Evolutionary conservation across 1,140 invertebrate species (phyloP).

Genomic region (Drosophila insularis): DNA sequence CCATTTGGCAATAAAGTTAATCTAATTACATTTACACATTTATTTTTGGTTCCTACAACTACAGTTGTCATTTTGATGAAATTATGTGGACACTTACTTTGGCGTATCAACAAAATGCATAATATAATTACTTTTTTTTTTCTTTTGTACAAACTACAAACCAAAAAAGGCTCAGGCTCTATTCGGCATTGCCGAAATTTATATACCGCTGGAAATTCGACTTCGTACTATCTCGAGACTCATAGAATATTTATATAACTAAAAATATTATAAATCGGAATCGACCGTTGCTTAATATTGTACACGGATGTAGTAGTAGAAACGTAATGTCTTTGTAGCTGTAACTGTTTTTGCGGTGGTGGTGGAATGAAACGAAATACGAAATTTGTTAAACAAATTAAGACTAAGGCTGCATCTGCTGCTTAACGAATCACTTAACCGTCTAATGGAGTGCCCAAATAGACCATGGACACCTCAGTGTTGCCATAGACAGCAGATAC

Average conservation of each 20-base stretch:
- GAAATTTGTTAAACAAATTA: constrained; percentile 60
- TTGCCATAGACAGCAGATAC: constrained; percentile 99
- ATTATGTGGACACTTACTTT: constrained; percentile 55
- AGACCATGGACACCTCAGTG: constrained; percentile 99
- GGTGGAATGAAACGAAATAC: constrained; percentile 21
- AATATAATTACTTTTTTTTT: constrained; percentile 13
- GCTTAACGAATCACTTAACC: constrained; percentile 85
- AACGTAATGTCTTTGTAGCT: constrained; percentile 13
- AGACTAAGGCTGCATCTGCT: constrained; percentile 60
- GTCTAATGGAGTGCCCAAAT: constrained; percentile 96
- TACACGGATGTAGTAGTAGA: neutral
- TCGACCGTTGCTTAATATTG: no score
- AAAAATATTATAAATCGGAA: no score
- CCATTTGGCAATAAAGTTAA: constrained; percentile 5
- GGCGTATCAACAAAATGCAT: constrained; percentile 64
- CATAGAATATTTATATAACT: neutral
- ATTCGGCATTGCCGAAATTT: neutral
- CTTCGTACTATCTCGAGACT: neutral
- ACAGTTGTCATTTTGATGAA: constrained; percentile 50
- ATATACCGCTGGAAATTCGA: neutral
- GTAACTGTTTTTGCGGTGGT: constrained; percentile 31
- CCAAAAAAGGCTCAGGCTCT: neutral
- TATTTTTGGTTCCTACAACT: constrained; percentile 65
- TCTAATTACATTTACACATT: constrained; percentile 61
- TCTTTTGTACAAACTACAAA: constrained; percentile 59